phyloP scores from a whole-genome alignment of 2,797 vertebrate genomes.

The Karalla daura region DNA sequence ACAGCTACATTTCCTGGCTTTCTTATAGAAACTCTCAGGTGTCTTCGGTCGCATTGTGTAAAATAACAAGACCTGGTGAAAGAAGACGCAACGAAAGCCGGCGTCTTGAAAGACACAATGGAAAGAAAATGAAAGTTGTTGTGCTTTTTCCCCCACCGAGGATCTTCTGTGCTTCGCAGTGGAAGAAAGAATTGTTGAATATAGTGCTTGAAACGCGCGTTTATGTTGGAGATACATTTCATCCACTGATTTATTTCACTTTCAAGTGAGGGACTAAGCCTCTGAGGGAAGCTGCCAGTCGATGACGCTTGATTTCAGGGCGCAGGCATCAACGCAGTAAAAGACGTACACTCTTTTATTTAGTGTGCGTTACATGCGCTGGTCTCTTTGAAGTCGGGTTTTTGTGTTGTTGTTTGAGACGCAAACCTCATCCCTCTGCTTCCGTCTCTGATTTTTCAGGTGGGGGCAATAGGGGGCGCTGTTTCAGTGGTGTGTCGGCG shows the following conservation, averaged over 20 bases:
- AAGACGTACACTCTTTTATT: neutral
- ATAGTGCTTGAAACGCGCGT: slow-evolving; percentile 9
- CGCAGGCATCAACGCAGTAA: neutral
- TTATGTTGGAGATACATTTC: slow-evolving; percentile 45
- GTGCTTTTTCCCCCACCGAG: neutral
- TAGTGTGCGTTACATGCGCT: neutral
- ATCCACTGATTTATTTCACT: slow-evolving; percentile 11
- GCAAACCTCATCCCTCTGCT: slow-evolving; percentile 54
- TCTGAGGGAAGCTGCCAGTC: neutral
- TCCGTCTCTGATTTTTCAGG: slow-evolving; percentile 71
- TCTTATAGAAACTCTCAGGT: neutral
- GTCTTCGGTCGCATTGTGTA: neutral
- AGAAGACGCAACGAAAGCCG: neutral
- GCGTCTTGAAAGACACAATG: neutral
- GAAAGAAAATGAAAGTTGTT: neutral
- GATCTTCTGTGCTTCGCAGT: neutral
- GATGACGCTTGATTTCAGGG: slow-evolving; percentile 13
- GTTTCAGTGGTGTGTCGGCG: slow-evolving; percentile 66
- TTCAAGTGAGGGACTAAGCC: slow-evolving; percentile 26
- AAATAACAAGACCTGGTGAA: neutral
- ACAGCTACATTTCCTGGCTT: too few relatives aligned
- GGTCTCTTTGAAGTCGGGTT: neutral
- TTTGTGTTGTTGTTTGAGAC: neutral
- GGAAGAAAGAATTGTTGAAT: slow-evolving; percentile 20
- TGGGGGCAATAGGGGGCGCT: slow-evolving; percentile 66